phyloP scores from a whole-genome alignment of 1,140 invertebrate genomes.

The Drosophila cardini region DNA sequence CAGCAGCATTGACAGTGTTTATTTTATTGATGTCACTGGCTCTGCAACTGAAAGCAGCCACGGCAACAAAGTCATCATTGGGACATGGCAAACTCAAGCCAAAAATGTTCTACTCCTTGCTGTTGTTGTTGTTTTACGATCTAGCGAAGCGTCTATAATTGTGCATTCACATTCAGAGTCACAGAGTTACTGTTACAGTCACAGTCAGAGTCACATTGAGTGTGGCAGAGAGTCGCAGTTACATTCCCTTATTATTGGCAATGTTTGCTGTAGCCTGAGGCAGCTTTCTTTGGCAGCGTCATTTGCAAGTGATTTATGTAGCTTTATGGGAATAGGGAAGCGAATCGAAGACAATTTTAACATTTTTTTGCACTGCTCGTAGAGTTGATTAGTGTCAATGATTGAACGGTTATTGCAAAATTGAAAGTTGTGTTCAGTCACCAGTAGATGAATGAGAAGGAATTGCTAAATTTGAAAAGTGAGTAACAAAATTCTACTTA shows the following conservation, averaged over 20 bases:
- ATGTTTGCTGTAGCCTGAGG: constrained; percentile 43
- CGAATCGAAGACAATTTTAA: constrained; percentile 40
- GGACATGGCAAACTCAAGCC: constrained; percentile 26
- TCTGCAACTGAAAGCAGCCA: constrained; percentile 50
- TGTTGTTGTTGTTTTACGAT: constrained; percentile 63
- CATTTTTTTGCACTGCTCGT: constrained; percentile 56
- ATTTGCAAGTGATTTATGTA: constrained; percentile 81
- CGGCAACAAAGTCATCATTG: constrained; percentile 68
- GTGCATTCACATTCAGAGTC: constrained; percentile 65
- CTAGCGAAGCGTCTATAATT: constrained; percentile 78
- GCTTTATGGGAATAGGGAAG: constrained; percentile 42
- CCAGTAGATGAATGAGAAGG: too few relatives aligned
- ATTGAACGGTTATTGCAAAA: constrained; percentile 71
- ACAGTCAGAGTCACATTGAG: constrained; percentile 26
- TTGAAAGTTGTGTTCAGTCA: constrained; percentile 37
- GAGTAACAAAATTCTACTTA: too few relatives aligned
- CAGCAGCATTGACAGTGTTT: constrained; percentile 69
- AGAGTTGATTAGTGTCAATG: constrained; percentile 74
- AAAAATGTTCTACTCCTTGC: constrained; percentile 18
- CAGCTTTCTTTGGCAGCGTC: constrained; percentile 50
- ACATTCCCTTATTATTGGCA: constrained; percentile 49
- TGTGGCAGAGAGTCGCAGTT: constrained; percentile 35
- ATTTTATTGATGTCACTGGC: constrained; percentile 77
- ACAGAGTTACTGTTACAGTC: constrained; percentile 8
- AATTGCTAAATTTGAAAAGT: background rate